Evolutionary conservation across 2,888 invertebrate genomes (phyloP).

Genomic region (Catotricha subobsoleta): DNA sequence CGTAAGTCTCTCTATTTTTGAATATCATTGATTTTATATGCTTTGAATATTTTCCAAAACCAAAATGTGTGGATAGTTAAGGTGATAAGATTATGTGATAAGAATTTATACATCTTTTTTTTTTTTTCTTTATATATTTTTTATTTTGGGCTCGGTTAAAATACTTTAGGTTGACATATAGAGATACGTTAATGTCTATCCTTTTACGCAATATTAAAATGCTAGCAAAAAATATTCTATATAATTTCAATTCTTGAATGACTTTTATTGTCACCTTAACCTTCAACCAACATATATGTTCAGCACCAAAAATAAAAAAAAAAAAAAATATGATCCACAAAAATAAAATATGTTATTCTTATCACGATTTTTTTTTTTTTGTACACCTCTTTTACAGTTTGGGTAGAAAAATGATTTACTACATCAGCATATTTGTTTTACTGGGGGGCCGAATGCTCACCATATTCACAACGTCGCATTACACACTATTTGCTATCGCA

Average conservation of each 20-base stretch:
- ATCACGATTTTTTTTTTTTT: conserved; percentile 8
- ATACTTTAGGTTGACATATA: too few species aligned
- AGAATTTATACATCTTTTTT: conserved; percentile 10
- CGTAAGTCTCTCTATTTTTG: conserved; percentile 27
- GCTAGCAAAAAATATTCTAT: too few species aligned
- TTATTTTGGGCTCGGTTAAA: too few species aligned
- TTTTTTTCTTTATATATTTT: too few species aligned
- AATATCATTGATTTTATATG: conserved; percentile 1
- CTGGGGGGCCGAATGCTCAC: conserved; percentile 29
- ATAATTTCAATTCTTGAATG: too few species aligned
- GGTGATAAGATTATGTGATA: neutral
- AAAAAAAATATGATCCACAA: too few species aligned
- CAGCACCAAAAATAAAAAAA: too few species aligned
- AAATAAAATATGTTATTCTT: too few species aligned
- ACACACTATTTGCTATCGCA: conserved; percentile 28
- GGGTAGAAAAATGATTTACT: conserved; percentile 33
- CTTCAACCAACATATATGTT: too few species aligned
- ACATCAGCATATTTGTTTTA: conserved; percentile 29
- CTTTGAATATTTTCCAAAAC: neutral
- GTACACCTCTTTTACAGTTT: conserved; percentile 21
- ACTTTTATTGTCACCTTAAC: too few species aligned
- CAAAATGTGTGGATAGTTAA: neutral
- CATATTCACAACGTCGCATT: conserved; percentile 26
- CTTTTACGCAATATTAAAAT: too few species aligned
- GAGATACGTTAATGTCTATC: too few species aligned